Conservation (phyloP, 2,797 vertebrate species). For the Sparus aurata region DNA sequence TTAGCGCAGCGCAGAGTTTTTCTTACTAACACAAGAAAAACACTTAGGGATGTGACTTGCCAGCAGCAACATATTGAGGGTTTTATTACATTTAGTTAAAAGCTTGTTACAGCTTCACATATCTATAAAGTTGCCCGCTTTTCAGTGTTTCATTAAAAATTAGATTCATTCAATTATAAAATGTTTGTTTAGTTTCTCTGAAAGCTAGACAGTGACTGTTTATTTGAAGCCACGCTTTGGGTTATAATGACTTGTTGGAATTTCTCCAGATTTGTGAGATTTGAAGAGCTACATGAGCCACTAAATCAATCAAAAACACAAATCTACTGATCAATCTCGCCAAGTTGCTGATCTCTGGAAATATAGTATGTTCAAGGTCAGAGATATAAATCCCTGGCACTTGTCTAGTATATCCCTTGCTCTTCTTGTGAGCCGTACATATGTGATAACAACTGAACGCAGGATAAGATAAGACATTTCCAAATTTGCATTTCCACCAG, state of each 20-base stretch:
- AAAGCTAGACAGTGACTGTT: background rate
- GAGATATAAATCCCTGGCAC: constrained; percentile 1
- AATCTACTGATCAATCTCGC: background rate
- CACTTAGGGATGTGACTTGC: background rate
- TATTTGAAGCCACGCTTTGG: background rate
- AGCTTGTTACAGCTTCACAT: background rate
- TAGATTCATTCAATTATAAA: background rate
- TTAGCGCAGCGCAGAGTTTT: background rate
- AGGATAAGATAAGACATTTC: background rate
- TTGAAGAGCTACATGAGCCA: background rate
- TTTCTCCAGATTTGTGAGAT: background rate
- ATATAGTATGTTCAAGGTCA: background rate
- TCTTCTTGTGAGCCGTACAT: background rate
- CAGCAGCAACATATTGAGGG: background rate
- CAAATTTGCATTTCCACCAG: background rate
- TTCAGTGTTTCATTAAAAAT: background rate
- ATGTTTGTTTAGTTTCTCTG: background rate
- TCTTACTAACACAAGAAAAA: background rate
- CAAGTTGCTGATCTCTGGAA: background rate
- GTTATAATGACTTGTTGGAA: background rate
- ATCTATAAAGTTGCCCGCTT: background rate
- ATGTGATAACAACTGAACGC: background rate
- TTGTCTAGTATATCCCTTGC: background rate
- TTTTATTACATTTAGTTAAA: background rate
- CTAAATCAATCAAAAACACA: background rate